Evolutionary conservation across 2,113 vertebrate genomes (phyloP), one percentile per base, ranked within the genome.

Genomic region (Actenoides hombroni): DNA sequence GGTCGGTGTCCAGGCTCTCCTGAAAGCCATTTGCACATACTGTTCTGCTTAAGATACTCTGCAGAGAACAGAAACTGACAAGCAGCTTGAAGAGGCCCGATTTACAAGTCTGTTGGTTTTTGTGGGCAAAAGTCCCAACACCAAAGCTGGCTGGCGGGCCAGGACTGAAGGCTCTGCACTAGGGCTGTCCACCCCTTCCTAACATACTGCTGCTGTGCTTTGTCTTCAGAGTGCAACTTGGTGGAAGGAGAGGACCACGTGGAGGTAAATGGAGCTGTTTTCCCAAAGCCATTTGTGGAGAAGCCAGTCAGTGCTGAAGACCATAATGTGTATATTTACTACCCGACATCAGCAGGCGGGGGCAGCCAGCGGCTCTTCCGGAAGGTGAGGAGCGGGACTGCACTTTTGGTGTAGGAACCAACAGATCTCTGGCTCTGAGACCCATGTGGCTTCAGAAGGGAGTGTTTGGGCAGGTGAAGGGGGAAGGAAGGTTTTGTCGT

Each of bases 281-380:
- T 99, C 97, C 99, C 99, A 54, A 99, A 99, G 96, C 99, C 99
- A 2, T 99, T 99, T 86, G 99, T 99, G 42, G 99, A 99, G 98
- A 99, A 99, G 97, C 99, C 99, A 0, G 99, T 99, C 91, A 99
- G 99, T 79, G 99, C 99, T 2, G 99, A 99, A 95, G 99, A 99
- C 97, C 99, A 99, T 98, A 99, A 99, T 4, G 99, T 99, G 80
- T 99, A 99, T 91, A 99, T 99, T 97, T 99, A 99, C 98, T 99
- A 99, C 95, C 99, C 99, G 2, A 99, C 99, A 4, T 99, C 99
- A 5, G 99, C 99, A 8, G 99, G 99, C 2, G 99, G 99, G 17
- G 99, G 99, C 95, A 99, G 99, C 96, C 99, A 99, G 97, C 98
- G 99, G 14, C 99, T 99, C 93, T 99, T 99, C 95, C 98, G 99